These are phyloP conservation scores for Aplysia californica DNA, from an alignment of 1,140 invertebrate genomes.

Conservation along the genomic window DNA sequence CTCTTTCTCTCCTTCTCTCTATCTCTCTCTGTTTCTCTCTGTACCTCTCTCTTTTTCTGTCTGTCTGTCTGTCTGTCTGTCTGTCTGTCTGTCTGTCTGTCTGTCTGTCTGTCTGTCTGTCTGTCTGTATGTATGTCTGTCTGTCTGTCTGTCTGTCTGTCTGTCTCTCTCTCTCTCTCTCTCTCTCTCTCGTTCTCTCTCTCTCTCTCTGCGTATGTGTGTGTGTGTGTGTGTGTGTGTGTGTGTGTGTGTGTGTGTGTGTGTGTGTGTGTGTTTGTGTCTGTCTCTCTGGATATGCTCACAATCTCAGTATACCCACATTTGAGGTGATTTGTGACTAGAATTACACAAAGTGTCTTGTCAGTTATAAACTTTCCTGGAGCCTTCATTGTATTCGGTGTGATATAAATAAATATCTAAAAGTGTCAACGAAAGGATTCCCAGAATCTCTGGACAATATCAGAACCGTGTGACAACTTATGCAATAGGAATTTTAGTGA, in stretches of 20 bases:
- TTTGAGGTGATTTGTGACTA: too few relatives aligned
- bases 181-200: constrained; percentile 15
- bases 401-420: too few relatives aligned
- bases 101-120: constrained; percentile 11
- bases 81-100: not conserved
- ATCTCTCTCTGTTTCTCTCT: constrained; percentile 8
- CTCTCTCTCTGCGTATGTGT: not conserved
- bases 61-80: not conserved
- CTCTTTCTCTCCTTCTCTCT: not conserved
- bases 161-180: constrained; percentile 13
- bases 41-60: not conserved
- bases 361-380: too few relatives aligned
- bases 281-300: too few relatives aligned
- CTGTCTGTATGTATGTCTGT: constrained; percentile 1
- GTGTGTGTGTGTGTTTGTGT: too few relatives aligned
- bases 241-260: not conserved
- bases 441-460: too few relatives aligned
- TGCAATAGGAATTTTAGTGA: too few relatives aligned
- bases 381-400: too few relatives aligned
- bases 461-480: too few relatives aligned
- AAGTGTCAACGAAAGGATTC: too few relatives aligned
- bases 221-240: constrained; percentile 5
- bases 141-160: constrained; percentile 1
- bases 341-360: too few relatives aligned
- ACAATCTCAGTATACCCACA: too few relatives aligned